Evolutionary conservation across 2,113 vertebrate species (phyloP), one percentile per base, ranked within the genome.

Genomic region (Alaudala cheleensis): DNA sequence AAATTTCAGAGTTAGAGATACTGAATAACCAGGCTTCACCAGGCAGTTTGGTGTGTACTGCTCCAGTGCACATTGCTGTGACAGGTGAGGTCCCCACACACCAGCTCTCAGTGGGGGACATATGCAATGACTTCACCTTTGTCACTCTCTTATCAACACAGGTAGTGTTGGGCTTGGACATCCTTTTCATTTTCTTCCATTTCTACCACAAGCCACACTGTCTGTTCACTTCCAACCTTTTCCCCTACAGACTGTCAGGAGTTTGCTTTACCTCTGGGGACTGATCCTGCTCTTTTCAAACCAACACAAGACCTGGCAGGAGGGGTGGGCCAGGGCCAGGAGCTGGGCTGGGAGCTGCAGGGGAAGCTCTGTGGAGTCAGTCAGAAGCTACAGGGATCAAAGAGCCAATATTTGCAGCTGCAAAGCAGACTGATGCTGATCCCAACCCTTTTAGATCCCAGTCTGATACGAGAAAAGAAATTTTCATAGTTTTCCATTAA

Each of bases 341-440:
- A 33, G 4, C 61, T 33, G 54, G 50, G 70, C 11, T 66, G 79
- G 56, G 51, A 81, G 31, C 72, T 93, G 34, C 47, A 83, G 71
- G 50, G 50, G 47, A 79, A 76, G 45, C 25, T 90, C 81, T 62
- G 5, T 0, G 0, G 29, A 94, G 44, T 56, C 79, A 72, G 31
- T 50, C 47, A 47, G 44, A 11, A 92, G 72, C n/a, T 72, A 61
- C 37, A 49, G 42, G 21, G 81, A 88, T 92, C 73, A 90, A 92
- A 94, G 76, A 82, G 85, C 29, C 53, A 92, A 33, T 58, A 47
- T 66, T 56, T 92, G 88, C 93, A 92, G 81, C 74, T 95, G 87
- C 87, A 91, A 88, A 97, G 56, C 31, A 92, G 67, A 91, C 67
- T 90, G 76, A 86, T 90, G 76, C 44, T 83, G 87, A 92, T 94